phyloP scores from a whole-genome alignment of 1,140 invertebrate species.

The Habropoda laboriosa region DNA sequence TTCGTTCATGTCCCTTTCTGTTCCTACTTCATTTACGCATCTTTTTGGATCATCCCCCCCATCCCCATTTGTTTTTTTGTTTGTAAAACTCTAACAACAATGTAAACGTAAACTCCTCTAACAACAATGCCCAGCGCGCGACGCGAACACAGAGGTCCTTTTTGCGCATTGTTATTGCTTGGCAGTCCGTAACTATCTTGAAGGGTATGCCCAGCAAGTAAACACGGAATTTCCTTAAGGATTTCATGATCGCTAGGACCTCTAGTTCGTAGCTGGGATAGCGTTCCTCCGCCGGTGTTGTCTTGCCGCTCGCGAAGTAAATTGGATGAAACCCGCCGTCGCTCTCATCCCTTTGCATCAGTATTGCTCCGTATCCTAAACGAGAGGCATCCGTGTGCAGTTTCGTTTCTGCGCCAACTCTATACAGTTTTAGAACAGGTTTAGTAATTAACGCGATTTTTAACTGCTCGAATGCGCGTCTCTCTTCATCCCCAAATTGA shows the following conservation, averaged over 20 bases:
- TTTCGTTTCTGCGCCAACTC: neutral
- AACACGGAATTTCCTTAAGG: neutral
- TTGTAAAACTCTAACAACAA: no score
- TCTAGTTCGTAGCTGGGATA: slow-evolving; percentile 16
- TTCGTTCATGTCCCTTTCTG: no score
- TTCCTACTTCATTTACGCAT: no score
- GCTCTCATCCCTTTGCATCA: neutral
- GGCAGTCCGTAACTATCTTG: no score
- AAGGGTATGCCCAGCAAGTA: no score
- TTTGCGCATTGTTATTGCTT: neutral
- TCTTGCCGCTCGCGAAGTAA: neutral
- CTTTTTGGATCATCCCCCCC: no score
- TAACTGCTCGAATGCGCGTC: neutral
- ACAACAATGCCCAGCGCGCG: neutral
- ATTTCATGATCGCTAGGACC: neutral
- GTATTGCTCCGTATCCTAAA: neutral
- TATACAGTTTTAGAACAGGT: neutral
- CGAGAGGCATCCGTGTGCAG: neutral
- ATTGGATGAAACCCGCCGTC: slow-evolving; percentile 11
- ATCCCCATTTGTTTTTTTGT: no score
- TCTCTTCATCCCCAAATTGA: neutral
- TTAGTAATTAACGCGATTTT: neutral
- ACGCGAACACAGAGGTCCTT: neutral
- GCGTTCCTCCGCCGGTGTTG: neutral
- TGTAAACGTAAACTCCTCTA: neutral